Evolutionary conservation across 2,113 vertebrate species (phyloP).

Genomic region (Archocentrus centrarchus): DNA sequence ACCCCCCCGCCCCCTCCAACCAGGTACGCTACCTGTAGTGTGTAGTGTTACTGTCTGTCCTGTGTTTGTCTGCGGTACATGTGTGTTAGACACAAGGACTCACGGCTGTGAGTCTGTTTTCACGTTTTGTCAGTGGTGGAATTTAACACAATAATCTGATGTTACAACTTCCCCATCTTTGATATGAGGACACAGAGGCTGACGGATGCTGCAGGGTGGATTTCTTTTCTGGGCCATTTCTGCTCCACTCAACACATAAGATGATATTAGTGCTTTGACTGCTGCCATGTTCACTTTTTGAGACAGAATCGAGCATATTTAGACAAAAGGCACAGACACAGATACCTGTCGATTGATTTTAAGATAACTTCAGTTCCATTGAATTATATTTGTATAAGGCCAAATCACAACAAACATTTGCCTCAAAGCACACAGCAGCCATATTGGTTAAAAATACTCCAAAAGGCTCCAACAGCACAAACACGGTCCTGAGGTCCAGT

Average conservation of each 20-base stretch:
- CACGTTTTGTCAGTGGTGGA: background rate
- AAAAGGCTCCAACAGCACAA: background rate
- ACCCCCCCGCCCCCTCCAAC: constrained; percentile 80
- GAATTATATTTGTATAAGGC: no score
- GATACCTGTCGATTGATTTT: no score
- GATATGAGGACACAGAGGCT: no score
- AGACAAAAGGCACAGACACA: no score
- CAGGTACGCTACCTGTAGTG: constrained; percentile 78
- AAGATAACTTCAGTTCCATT: no score
- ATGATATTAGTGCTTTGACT: no score
- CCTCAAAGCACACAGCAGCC: background rate
- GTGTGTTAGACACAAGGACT: background rate
- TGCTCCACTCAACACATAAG: background rate
- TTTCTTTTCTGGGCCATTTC: no score
- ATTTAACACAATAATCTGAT: background rate
- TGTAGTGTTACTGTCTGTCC: constrained; percentile 8
- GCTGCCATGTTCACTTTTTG: no score
- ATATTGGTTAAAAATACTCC: background rate
- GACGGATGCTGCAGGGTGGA: no score
- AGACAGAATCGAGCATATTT: no score
- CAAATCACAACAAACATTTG: no score
- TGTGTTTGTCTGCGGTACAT: background rate
- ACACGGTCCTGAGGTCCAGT: background rate
- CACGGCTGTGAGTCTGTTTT: background rate
- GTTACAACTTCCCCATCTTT: background rate